Base-by-base conservation (phyloP, 2,888 invertebrate species). In the Lampropteryx suffumata region DNA sequence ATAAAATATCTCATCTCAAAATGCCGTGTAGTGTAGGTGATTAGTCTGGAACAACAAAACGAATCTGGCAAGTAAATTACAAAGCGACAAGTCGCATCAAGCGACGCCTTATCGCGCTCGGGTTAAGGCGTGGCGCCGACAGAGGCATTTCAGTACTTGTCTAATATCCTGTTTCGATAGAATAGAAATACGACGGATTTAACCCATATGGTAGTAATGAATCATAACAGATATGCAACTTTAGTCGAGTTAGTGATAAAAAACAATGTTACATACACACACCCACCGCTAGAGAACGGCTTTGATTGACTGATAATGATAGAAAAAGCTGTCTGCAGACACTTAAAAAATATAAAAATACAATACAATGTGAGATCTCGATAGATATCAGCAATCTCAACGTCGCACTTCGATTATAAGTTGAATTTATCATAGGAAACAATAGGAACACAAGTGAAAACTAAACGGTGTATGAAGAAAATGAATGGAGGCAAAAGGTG, bases 81-180 rank as follows among this genome's bases (percentile, higher is more conserved):
- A 52, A 51, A 52, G 48, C 39, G 46, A 54, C 41, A 39, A 51
- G 50, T 48, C 30, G 39, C 35, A 43, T 37, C 34, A 32, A 53
- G 43, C n/a, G n/a, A 12, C 24, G 30, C 50, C 47, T 43, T 32
- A 41, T 29, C 59, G 64, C 47, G 34, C 55, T 58, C 64, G 62
- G 82, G 81, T 82, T 81, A 82, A 84, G 79, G 79, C 79, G 67
- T 70, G 73, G 69, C 65, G 68, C 60, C 59, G 57, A 39, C 52
- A 40, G 47, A 51, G 21, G 39, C 49, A 45, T 42, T 27, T 35
- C 33, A 45, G 28, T 46, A 46, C 40, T 48, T 33, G 32, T 34
- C 44, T 27, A 27, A 17, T 14, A 35, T 17, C 32, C 47, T 40
- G 17, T 32, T 41, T 47, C 40, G 35, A 14, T 49, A 32, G 10